Conservation (phyloP, 2,888 invertebrate genomes). For the Oscheius sp. region DNA sequence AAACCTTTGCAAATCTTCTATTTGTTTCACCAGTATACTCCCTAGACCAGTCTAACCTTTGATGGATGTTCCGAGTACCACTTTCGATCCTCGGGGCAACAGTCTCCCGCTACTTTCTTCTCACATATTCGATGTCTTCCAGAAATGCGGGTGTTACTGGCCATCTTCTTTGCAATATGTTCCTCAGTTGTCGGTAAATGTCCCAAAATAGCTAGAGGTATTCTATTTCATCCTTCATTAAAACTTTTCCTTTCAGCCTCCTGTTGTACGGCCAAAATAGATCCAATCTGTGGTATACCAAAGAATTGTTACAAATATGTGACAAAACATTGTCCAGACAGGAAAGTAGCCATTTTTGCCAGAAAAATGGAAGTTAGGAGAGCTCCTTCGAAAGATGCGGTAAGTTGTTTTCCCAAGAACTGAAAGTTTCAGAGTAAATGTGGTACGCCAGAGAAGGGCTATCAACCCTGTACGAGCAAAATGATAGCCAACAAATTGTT, state of each 20-base stretch:
- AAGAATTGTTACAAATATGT: conserved; percentile 46
- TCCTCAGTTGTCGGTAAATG: conserved; percentile 12
- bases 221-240: background rate
- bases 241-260: conserved; percentile 29
- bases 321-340: conserved; percentile 45
- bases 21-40: too few relatives aligned
- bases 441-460: conserved; percentile 64
- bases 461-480: conserved; percentile 65
- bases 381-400: conserved; percentile 39
- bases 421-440: conserved; percentile 55
- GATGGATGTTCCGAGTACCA: too few relatives aligned
- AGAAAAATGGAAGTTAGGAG: conserved; percentile 36
- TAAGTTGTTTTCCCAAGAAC: background rate
- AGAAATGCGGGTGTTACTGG: conserved; percentile 9
- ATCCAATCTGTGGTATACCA: conserved; percentile 40
- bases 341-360: conserved; percentile 40
- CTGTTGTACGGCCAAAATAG: conserved; percentile 43
- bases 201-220: conserved; percentile 7
- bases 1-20: too few relatives aligned
- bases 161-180: background rate
- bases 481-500: conserved; percentile 66
- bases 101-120: too few relatives aligned
- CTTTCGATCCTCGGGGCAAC: too few relatives aligned
- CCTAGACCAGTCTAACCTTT: too few relatives aligned
- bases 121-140: too few relatives aligned